phyloP scores from a whole-genome alignment of 1,140 invertebrate genomes.

The Zaprionus nigranus region DNA sequence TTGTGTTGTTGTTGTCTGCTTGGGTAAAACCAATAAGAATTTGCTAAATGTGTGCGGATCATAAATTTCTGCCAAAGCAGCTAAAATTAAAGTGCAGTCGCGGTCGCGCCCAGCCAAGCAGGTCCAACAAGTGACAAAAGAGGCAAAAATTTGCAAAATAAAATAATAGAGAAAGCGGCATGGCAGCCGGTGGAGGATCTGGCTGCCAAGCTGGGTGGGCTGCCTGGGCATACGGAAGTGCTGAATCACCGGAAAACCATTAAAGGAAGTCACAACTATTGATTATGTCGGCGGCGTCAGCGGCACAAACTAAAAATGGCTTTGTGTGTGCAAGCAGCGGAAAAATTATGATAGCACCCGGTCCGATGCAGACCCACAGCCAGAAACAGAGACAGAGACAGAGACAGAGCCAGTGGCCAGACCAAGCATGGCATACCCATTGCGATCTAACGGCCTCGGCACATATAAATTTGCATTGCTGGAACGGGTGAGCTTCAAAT shows the following conservation, averaged over 20 bases:
- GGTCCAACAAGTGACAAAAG: conserved; percentile 63
- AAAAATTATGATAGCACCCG: conserved; percentile 66
- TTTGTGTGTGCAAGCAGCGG: conserved; percentile 64
- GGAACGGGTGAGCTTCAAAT: conserved; percentile 38
- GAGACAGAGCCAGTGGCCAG: not conserved
- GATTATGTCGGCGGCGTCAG: conserved; percentile 59
- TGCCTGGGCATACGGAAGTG: conserved; percentile 52
- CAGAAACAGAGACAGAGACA: too few species aligned
- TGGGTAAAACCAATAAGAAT: conserved; percentile 49
- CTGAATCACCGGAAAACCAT: conserved; percentile 77
- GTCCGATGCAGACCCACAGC: conserved; percentile 16
- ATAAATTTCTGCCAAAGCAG: conserved; percentile 38
- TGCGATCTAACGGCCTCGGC: conserved; percentile 38
- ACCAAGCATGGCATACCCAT: not conserved
- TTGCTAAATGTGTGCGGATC: conserved; percentile 9
- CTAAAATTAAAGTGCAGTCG: conserved; percentile 51
- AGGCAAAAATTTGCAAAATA: conserved; percentile 50
- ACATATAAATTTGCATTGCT: conserved; percentile 56
- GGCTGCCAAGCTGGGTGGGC: not conserved
- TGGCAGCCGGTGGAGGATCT: conserved; percentile 1
- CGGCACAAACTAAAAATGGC: conserved; percentile 55
- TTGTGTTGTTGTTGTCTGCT: not conserved
- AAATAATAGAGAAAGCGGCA: conserved; percentile 37
- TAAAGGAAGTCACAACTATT: conserved; percentile 77
- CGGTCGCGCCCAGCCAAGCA: conserved; percentile 35